Evolutionary conservation across 2,888 invertebrate species (phyloP).

Genomic region (Mesorhabditis belari): DNA sequence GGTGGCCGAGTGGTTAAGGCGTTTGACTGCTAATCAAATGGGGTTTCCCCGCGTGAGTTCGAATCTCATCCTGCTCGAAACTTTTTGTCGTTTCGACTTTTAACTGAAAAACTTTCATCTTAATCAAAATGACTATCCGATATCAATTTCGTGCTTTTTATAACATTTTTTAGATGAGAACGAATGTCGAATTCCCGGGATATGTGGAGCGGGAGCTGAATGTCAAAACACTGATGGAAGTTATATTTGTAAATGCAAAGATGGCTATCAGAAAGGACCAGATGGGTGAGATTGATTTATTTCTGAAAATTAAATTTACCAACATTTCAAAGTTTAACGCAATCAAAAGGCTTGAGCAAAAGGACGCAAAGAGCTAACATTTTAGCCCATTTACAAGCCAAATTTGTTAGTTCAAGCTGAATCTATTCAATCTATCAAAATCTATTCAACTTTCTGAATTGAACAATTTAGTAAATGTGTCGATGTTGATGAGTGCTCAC

Average conservation of each 20-base stretch:
- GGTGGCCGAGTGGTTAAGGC: slow-evolving; percentile 41
- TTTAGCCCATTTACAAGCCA: too few species aligned
- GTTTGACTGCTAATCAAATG: slow-evolving; percentile 44
- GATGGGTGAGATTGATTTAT: too few species aligned
- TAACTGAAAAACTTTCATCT: too few species aligned
- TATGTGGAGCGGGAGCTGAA: background rate
- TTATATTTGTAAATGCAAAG: background rate
- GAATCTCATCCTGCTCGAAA: slow-evolving; percentile 19
- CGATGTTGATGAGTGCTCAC: background rate
- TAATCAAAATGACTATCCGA: too few species aligned
- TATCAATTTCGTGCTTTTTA: background rate
- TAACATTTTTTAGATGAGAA: background rate
- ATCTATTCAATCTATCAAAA: too few species aligned
- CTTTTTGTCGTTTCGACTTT: too few species aligned
- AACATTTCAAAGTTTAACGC: too few species aligned
- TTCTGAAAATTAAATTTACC: too few species aligned
- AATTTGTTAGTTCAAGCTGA: too few species aligned
- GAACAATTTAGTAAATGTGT: background rate
- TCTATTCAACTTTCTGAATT: background rate
- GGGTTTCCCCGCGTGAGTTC: slow-evolving; percentile 23
- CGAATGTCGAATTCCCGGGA: background rate
- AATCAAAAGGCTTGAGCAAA: too few species aligned
- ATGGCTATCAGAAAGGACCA: background rate
- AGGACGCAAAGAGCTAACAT: too few species aligned
- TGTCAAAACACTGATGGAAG: background rate